Conservation (phyloP, 2,113 vertebrate genomes). For the Theristicus caerulescens region DNA sequence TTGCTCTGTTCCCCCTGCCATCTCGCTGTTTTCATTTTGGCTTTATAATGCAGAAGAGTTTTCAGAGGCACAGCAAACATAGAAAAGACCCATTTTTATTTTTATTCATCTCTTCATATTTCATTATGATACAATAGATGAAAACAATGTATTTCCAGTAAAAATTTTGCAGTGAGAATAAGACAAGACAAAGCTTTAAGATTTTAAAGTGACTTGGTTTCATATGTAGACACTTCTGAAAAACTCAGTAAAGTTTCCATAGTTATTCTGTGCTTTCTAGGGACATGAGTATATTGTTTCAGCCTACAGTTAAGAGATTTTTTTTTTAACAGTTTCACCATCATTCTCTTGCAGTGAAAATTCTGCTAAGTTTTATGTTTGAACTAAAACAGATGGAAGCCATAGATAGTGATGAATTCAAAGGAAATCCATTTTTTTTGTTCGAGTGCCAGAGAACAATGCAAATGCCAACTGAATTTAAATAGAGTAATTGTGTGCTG, state of each 20-base stretch:
- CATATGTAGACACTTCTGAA: background rate
- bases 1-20: background rate
- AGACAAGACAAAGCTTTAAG: background rate
- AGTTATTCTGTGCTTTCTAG: background rate
- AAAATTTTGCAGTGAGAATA: background rate
- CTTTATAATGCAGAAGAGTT: background rate
- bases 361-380: constrained; percentile 23
- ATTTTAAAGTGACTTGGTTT: background rate
- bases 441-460: background rate
- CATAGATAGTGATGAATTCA: constrained; percentile 42
- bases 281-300: background rate
- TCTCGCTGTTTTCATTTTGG: background rate
- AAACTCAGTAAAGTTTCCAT: background rate
- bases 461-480: constrained; percentile 11
- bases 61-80: background rate
- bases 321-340: background rate
- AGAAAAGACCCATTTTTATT: background rate
- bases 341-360: background rate
- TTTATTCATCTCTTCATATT: background rate
- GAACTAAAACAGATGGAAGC: constrained; percentile 49
- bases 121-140: background rate
- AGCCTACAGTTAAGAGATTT: background rate
- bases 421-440: constrained; percentile 29
- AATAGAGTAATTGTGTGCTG: constrained; percentile 14
- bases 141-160: background rate